These are phyloP conservation scores for Melangyna quadrimaculata DNA, from an alignment of 2,888 invertebrate genomes.

Conservation along the genomic window DNA sequence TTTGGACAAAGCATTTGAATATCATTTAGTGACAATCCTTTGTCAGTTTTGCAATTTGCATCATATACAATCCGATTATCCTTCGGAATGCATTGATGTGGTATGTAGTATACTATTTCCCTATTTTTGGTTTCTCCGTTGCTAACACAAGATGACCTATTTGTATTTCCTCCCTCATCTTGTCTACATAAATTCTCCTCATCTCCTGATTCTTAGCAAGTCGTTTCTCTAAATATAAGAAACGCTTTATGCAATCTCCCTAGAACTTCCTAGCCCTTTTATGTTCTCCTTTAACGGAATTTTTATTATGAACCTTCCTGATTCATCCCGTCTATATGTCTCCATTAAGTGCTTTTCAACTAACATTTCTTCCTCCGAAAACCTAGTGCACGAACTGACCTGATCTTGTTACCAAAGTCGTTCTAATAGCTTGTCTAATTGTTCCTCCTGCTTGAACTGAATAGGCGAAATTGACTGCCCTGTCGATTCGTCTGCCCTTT, in stretches of 20 bases:
- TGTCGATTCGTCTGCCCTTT: not conserved
- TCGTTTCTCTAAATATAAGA: slow-evolving; percentile 5
- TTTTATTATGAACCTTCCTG: not conserved
- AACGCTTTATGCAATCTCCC: not conserved
- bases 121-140: not conserved
- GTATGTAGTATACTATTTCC: not conserved
- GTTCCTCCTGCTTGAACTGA: not conserved
- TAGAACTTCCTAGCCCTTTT: not conserved
- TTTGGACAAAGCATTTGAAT: not conserved
- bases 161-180: not conserved
- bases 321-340: not conserved
- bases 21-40: not conserved
- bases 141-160: not conserved
- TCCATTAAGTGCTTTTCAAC: not conserved
- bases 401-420: slow-evolving; percentile 3
- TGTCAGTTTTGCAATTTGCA: not conserved
- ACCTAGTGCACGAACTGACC: not conserved
- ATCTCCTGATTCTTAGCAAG: not conserved
- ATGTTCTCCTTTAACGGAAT: not conserved
- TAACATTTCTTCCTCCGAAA: not conserved
- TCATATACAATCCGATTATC: not conserved
- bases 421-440: not conserved
- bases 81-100: not conserved
- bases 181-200: not conserved
- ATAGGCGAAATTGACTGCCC: not conserved